Base-by-base conservation (phyloP, 2,888 invertebrate species). In the Eupithecia exiguata region DNA sequence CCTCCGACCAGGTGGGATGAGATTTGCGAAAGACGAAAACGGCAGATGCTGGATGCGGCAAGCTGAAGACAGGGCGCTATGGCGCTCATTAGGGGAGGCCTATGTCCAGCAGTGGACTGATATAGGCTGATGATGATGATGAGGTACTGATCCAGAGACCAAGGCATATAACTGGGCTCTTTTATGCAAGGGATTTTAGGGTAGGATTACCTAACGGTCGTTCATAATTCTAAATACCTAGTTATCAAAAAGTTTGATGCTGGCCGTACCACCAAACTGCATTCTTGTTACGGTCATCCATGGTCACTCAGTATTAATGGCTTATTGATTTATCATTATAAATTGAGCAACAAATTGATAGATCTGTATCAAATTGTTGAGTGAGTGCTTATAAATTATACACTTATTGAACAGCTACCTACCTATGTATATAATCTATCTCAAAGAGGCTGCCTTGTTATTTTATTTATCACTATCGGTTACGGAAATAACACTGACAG, bases 401-500 rank as follows among this genome's bases (percentile, higher is more conserved):
- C 62, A 35, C n/a, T 5, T 62, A 16, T 61, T 62, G 35, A 62
- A 62, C 30, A 14, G 35, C 25, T 62, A 62, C 12, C 21, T 49
- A 4, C n/a, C n/a, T n/a, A n/a, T n/a, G n/a, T n/a, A n/a, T n/a
- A n/a, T n/a, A 14, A 21, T 3, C n/a, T 21, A 53, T 21, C 21
- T 53, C 12, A 4, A 53, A 53, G 53, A 53, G 53, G 53, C 30
- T 30, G 61, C 74, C 76, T 77, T 73, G 75, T 53, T 58, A 69
- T 74, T 72, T 53, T 58, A 69, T 74, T 72, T 75, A 70, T 70
- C 61, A 35, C 35, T 75, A 72, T 74, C 74, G 68, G 62, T 72
- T 76, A 74, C 78, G 77, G 78, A 79, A 78, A 77, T 63, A 74
- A 61, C 25, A 70, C 65, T 77, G 74, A 71, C 76, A 69, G 76